Conservation (phyloP, 2,797 vertebrate species). For the Pipistrellus pipistrellus region DNA sequence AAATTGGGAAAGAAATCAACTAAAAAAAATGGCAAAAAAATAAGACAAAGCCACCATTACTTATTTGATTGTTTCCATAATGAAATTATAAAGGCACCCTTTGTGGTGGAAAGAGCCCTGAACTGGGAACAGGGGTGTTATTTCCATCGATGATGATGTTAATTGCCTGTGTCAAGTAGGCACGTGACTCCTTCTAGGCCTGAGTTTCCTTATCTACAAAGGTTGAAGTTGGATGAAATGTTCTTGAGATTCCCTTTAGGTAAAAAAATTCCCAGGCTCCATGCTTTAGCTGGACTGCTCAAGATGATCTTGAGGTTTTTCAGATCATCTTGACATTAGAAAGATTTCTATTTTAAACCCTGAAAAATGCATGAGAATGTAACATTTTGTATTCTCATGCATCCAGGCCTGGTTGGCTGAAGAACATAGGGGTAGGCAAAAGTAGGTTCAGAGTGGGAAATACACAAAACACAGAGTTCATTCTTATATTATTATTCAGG, state of each 20-base stretch:
- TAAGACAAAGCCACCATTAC: slow-evolving; percentile 18
- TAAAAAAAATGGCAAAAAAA: background rate
- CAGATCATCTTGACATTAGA: background rate
- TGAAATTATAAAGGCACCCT: background rate
- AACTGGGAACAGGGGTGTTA: background rate
- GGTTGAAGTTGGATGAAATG: background rate
- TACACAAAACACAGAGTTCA: background rate
- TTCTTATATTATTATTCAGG: background rate
- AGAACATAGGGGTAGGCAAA: background rate
- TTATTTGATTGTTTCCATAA: slow-evolving; percentile 3
- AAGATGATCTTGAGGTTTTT: slow-evolving; percentile 7
- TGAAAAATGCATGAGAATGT: background rate
- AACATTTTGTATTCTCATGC: background rate
- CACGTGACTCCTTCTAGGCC: background rate
- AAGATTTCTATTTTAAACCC: background rate
- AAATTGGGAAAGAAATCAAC: background rate
- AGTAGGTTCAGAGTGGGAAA: background rate
- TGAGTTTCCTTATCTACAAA: slow-evolving; percentile 1
- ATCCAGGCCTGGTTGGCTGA: background rate
- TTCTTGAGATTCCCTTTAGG: background rate
- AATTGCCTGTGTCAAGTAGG: background rate
- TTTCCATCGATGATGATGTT: background rate
- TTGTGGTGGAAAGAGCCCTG: background rate
- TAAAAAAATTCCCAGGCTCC: background rate
- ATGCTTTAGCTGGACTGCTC: background rate